A percentile compares a stretch with the other conserved stretches of the same genome.
phyloP scores from a whole-genome alignment of 2,113 vertebrate genomes.

The Cranoglanis bouderius region DNA sequence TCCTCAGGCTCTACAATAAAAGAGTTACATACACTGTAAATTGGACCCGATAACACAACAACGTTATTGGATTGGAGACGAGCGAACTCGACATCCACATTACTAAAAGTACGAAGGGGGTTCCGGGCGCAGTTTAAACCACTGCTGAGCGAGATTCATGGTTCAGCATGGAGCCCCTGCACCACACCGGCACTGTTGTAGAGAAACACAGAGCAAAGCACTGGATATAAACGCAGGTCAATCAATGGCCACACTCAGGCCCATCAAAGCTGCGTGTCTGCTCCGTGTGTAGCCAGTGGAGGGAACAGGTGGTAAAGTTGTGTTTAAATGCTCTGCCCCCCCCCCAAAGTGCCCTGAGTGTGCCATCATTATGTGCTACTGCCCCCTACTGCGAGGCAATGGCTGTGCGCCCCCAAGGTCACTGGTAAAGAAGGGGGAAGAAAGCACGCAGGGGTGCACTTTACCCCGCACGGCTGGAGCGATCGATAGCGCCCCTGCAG shows the following conservation, averaged over 20 bases:
- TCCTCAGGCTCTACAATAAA: background rate
- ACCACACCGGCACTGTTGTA: conserved; percentile 28
- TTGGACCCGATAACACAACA: conserved; percentile 11
- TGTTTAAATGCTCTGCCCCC: conserved; percentile 61
- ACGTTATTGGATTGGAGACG: background rate
- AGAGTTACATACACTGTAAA: background rate
- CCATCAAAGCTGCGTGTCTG: conserved; percentile 54
- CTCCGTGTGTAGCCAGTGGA: conserved; percentile 38
- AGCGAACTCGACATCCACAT: conserved; percentile 43
- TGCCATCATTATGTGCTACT: conserved; percentile 73
- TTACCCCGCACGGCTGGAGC: conserved; percentile 62
- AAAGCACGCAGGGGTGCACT: conserved; percentile 61
- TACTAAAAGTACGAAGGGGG: conserved; percentile 19
- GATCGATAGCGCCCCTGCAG: conserved; percentile 63
- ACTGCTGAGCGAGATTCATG: conserved; percentile 59
- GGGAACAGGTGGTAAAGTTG: conserved; percentile 61
- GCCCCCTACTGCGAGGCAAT: conserved; percentile 70
- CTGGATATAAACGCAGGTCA: conserved; percentile 55
- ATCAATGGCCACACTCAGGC: conserved; percentile 52
- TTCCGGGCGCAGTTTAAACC: conserved; percentile 56
- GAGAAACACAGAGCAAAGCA: conserved; percentile 47
- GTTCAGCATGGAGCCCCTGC: conserved; percentile 40
- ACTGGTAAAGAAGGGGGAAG: conserved; percentile 51
- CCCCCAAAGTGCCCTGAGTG: conserved; percentile 50
- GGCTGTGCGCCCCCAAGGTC: conserved; percentile 67